Base-by-base conservation (phyloP, 92 coral and sea anemone genomes). In the Phenganax subtilis region DNA sequence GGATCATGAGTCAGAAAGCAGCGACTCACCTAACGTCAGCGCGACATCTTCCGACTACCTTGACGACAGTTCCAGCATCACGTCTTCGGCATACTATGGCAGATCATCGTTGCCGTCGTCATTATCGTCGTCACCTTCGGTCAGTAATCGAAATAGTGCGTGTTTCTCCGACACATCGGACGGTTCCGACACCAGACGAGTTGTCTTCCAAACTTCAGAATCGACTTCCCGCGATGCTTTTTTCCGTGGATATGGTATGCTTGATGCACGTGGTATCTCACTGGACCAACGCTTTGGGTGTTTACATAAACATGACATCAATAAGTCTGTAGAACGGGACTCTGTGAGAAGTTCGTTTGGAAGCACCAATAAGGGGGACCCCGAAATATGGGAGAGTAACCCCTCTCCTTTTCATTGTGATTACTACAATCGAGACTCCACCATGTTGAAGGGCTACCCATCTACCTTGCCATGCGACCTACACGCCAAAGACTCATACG, bases 131-230 rank as follows among this genome's bases (percentile, higher is more conserved):
- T 78, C 82, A 37, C 82, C 82, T 56, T 57, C 82, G 54, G 82
- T 78, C 11, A 78, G 82, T 53, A 61, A 78, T 63, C 82, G 82
- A 20, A 78, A 78, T 62, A 78, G 82, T 37, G 72, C 82, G 60
- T 78, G 82, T 30, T 78, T 61, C 59, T 78, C 82, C 82, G 82
- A 78, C 58, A 62, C 72, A 17, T 75, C 80, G n/a, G 81, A 76
- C 17, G 15, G 20, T 37, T 51, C 30, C 27, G 82, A 78, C n/a
- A 54, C 63, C 25, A 71, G 82, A n/a, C 53, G 82, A n/a, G 72
- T 78, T 63, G 59, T 63, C 56, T 78, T 78, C 20, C 82, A 78
- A 62, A 53, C 54, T 61, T 59, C 82, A 53, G 57, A 78, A 8
- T 29, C 60, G 12, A 20, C 6, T 53, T 16, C 54, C 3, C 52